Base-by-base conservation (phyloP, 2,797 vertebrate genomes). In the Buphagus erythrorhynchus region DNA sequence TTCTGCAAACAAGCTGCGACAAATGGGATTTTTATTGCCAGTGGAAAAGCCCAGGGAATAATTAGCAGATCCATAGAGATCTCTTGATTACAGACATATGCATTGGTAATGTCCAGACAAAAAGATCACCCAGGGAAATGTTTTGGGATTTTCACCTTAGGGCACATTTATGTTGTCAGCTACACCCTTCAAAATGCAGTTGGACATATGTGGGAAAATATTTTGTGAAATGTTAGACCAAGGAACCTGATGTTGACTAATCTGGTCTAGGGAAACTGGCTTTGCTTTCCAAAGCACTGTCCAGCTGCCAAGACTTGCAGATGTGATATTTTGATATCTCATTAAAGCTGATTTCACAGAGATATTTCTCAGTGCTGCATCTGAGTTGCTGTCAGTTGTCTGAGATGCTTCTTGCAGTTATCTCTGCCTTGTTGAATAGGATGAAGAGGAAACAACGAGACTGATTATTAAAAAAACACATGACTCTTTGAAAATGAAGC, bases 141-240 rank as follows among this genome's bases (percentile, higher is more conserved):
- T 87, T 97, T 95, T 5, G 18, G 95, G 96, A 96, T 97, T 98
- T 97, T 97, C 85, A 98, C 98, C 96, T 95, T 92, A 96, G 97
- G 98, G 97, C 96, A 96, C 97, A 89, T 98, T 98, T 98, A 98
- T 98, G 97, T 96, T 98, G 98, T 98, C 98, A 98, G 93, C 96
- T 97, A 96, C 83, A 97, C 97, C 96, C 97, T 98, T 98, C 97
- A 97, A 96, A 97, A 96, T 95, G 87, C 95, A 95, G 90, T 92
- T 1, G 69, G 97, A 98, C 96, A 98, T 98, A 98, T 98, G 98
- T 99, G 98, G 98, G 98, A 99, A 98, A 98, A 95, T 97, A 96
- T 95, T 98, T 98, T 96, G 96, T 98, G 98, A 98, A 98, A 98
- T 96, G 92, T 97, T 98, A 98, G 97, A 98, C 96, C 96, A 92